Percentiles rank a stretch among this genome's conserved stretches.
These are phyloP conservation scores for Gibbula magus DNA, from an alignment of 2,888 invertebrate genomes.

Conservation along the genomic window DNA sequence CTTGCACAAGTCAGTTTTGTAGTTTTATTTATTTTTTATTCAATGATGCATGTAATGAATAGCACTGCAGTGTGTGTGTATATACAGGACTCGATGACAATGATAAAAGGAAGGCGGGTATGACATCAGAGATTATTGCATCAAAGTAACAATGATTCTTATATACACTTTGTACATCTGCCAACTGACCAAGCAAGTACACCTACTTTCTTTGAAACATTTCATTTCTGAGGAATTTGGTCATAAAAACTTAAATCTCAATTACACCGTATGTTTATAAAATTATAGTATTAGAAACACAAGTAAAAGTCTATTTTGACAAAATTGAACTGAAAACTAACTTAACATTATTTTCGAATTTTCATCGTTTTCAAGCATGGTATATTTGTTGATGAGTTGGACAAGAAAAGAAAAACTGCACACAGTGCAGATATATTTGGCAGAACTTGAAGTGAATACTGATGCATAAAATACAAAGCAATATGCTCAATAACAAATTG, in stretches of 20 bases:
- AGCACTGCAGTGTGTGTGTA: neutral
- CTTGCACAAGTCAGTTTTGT: neutral
- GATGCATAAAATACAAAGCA: neutral
- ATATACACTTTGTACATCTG: neutral
- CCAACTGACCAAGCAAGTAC: neutral
- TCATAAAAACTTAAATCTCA: too few species aligned
- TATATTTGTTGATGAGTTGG: too few species aligned
- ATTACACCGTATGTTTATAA: too few species aligned
- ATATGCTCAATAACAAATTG: neutral
- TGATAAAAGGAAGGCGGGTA: constrained; percentile 12
- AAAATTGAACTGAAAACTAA: too few species aligned
- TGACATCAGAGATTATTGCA: constrained; percentile 7
- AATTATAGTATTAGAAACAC: too few species aligned
- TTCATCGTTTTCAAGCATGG: too few species aligned
- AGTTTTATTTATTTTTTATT: neutral
- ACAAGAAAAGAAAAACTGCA: neutral
- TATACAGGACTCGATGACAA: neutral
- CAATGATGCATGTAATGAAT: neutral
- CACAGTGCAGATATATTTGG: constrained; percentile 8
- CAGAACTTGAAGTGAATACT: neutral
- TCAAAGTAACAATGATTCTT: constrained; percentile 10
- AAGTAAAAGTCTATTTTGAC: too few species aligned
- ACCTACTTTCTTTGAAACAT: too few species aligned
- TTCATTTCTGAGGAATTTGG: too few species aligned
- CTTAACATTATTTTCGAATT: too few species aligned